These are phyloP conservation scores for Cassiopea xamachana DNA, from an alignment of 30 jellyfish, hydroid and myxozoan genomes.

Conservation along the genomic window DNA sequence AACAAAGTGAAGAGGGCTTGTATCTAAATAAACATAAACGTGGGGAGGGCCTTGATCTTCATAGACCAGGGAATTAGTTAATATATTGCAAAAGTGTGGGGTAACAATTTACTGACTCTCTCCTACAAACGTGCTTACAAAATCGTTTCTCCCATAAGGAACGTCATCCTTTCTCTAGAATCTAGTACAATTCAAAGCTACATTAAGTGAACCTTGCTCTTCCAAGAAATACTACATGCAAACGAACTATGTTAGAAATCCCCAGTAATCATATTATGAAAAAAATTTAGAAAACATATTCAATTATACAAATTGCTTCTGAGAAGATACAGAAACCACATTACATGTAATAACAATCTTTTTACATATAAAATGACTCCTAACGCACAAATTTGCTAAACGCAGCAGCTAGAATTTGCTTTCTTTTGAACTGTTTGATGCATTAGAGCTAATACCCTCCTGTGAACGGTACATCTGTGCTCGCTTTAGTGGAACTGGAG, in stretches of 20 bases:
- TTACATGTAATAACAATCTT: background rate
- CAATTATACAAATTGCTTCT: background rate
- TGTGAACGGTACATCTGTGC: conserved; percentile 76
- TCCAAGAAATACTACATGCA: background rate
- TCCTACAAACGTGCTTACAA: too few species aligned
- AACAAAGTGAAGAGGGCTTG: too few species aligned
- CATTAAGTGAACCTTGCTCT: too few species aligned
- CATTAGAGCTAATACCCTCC: conserved; percentile 41
- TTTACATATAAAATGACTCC: background rate
- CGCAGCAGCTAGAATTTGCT: conserved; percentile 36
- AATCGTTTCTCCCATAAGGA: too few species aligned
- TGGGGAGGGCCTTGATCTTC: too few species aligned
- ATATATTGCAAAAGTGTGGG: too few species aligned
- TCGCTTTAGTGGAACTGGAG: conserved; percentile 74
- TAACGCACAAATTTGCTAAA: background rate
- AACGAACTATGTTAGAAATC: background rate
- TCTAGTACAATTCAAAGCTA: too few species aligned
- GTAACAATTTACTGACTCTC: too few species aligned
- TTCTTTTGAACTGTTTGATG: conserved; percentile 32
- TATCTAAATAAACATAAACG: too few species aligned
- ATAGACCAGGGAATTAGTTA: too few species aligned
- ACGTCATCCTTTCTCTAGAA: too few species aligned
- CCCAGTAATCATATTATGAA: background rate
- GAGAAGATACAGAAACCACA: background rate
- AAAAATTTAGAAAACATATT: background rate